A percentile compares a stretch with the other conserved stretches of the same genome.
phyloP scores from a whole-genome alignment of 2,113 vertebrate species.

The Colistium nudipinnis region DNA sequence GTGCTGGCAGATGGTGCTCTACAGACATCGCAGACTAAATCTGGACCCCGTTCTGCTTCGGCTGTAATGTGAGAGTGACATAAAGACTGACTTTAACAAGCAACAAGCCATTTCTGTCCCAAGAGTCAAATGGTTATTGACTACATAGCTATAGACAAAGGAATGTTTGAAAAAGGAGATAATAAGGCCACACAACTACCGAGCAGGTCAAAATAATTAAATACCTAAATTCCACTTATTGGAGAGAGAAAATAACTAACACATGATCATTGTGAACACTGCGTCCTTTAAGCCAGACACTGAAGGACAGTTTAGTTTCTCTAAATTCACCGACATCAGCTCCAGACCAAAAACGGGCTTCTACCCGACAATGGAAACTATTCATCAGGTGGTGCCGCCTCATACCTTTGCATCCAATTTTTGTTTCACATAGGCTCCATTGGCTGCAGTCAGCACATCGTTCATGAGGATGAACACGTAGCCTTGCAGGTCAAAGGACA shows the following conservation, averaged over 20 bases:
- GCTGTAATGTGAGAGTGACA: slow-evolving; percentile 53
- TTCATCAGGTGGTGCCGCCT: slow-evolving; percentile 36
- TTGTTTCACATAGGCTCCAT: slow-evolving; percentile 97
- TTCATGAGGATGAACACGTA: slow-evolving; percentile 95
- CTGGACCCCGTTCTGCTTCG: slow-evolving; percentile 28
- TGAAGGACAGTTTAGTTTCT: slow-evolving; percentile 42
- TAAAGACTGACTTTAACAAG: neutral
- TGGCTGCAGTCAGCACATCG: slow-evolving; percentile 95
- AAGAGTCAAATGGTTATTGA: neutral
- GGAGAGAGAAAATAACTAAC: neutral
- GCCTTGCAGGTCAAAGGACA: slow-evolving; percentile 95
- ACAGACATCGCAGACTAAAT: slow-evolving; percentile 55
- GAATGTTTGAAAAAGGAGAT: neutral
- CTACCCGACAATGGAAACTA: slow-evolving; percentile 50
- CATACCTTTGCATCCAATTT: slow-evolving; percentile 98
- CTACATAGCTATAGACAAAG: neutral
- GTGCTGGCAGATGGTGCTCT: slow-evolving; percentile 19
- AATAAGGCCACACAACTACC: neutral
- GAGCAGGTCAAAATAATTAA: neutral
- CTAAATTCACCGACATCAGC: slow-evolving; percentile 26
- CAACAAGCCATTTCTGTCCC: neutral
- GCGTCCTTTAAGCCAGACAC: slow-evolving; percentile 2
- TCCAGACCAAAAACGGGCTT: slow-evolving; percentile 43
- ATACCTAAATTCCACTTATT: neutral
- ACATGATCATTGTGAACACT: neutral